Percentiles rank a stretch among this genome's conserved stretches.
These are phyloP conservation scores for Molorchus minor DNA, from an alignment of 2,888 invertebrate genomes.

Conservation along the genomic window DNA sequence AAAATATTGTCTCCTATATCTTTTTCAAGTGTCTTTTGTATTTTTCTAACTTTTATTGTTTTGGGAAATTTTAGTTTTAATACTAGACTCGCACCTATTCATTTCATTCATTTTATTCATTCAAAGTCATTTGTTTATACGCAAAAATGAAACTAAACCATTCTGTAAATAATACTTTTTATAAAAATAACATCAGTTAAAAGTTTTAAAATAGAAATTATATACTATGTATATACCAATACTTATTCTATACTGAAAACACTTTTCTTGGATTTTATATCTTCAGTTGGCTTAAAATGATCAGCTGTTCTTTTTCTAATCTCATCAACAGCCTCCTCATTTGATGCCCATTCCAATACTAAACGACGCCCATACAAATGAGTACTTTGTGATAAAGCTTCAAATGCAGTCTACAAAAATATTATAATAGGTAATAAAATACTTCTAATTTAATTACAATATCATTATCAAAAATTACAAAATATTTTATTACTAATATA, in stretches of 20 bases:
- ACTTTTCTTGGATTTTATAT: constrained; percentile 61
- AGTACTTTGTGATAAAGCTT: constrained; percentile 92
- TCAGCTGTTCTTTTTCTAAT: constrained; percentile 87
- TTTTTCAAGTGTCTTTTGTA: no score
- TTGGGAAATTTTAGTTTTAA: no score
- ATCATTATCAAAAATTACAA: no score
- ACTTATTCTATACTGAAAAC: constrained; percentile 60
- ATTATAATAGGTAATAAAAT: constrained; percentile 4
- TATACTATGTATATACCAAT: constrained; percentile 11
- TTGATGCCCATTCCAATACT: constrained; percentile 94
- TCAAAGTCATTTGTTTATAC: no score
- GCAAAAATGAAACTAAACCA: no score
- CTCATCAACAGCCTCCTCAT: constrained; percentile 79
- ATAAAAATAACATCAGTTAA: no score
- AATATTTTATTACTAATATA: no score
- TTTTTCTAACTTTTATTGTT: no score
- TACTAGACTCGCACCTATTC: no score
- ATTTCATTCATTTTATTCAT: no score
- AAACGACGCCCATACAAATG: constrained; percentile 97
- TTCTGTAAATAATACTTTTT: neutral
- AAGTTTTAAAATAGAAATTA: neutral
- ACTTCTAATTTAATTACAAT: no score
- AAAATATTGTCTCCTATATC: no score
- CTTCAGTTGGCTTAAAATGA: constrained; percentile 65
- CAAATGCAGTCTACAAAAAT: constrained; percentile 82